Conservation (phyloP, 2,888 invertebrate species). For the Teleiodes luculella region DNA sequence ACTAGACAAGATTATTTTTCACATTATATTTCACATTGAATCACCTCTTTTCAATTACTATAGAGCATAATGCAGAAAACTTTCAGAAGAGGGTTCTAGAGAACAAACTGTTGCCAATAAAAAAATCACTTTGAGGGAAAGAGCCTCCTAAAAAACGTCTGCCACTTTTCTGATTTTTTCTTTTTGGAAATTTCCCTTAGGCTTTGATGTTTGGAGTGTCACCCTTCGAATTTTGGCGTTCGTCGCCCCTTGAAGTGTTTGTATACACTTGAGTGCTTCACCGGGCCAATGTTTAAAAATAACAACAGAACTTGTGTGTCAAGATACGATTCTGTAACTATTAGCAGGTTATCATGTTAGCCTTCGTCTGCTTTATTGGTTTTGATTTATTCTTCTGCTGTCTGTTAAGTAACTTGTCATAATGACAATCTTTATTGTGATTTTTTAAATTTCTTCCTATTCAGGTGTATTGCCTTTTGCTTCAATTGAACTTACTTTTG, state of each 20-base stretch:
- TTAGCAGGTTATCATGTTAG: neutral
- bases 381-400: neutral
- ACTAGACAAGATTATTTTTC: too few species aligned
- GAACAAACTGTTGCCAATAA: conserved; percentile 24
- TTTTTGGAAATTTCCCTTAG: conserved; percentile 39
- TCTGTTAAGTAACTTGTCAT: neutral
- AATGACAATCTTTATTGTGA: neutral
- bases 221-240: conserved; percentile 50
- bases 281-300: conserved; percentile 23
- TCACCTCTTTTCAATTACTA: neutral
- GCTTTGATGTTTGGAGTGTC: conserved; percentile 54
- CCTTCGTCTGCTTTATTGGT: neutral
- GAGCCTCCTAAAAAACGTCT: conserved; percentile 44
- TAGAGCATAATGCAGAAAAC: neutral
- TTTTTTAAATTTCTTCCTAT: neutral
- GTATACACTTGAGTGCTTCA: conserved; percentile 27
- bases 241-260: conserved; percentile 35
- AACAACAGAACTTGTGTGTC: conserved; percentile 17
- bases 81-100: conserved; percentile 22
- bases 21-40: too few species aligned
- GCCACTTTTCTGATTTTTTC: conserved; percentile 38
- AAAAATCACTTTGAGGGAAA: conserved; percentile 38
- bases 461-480: too few species aligned
- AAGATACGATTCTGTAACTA: conserved; percentile 6
- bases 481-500: too few species aligned